Base-by-base conservation (phyloP, 2,888 invertebrate genomes). In the Ethmia dodecea region DNA sequence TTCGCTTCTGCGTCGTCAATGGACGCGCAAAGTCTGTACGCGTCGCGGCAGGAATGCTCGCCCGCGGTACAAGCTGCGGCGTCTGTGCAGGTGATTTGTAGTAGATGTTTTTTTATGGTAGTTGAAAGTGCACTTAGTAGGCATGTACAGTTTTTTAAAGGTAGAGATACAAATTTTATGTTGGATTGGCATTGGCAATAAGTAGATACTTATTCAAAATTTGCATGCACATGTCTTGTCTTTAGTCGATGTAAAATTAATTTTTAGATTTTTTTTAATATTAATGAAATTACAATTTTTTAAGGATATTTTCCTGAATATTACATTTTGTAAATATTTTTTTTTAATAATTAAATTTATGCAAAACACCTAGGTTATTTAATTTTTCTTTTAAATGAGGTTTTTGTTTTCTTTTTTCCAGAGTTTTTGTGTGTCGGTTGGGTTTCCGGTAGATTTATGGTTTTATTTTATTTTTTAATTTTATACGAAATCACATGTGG, bases 401-500 rank as follows among this genome's bases (percentile, higher is more conserved):
- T 47, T 44, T 38, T 47, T 49, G 54, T 45, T 60, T 62, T 62
- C 61, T 62, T 66, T 68, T 78, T 79, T 76, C 52, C 74, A 79
- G 77, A 71, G 48, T 55, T 52, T 56, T 65, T 73, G 66, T 78
- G 67, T 77, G 71, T 69, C 64, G 63, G 51, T 74, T 81, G 79
- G 81, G 81, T 73, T 67, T 64, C 78, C 75, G 80, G 80, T 81
- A 79, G 80, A 75, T 55, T 72, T 74, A 72, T 60, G 69, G 70
- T 71, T 77, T 67, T 55, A 58, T 55, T 52, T 45, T 52, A 47
- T 47, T 51, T 51, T 47, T 55, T 47, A 51, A 42, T 47, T 49
- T 50, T 49, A 48, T 52, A 51, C 46, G 63, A 56, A 62, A 51
- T 69, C 58, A 59, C 45, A 68, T 62, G 61, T 63, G 64, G 46